Evolutionary conservation across 2,797 vertebrate genomes (phyloP), one percentile per base, ranked within the genome.

Genomic region (Malacoctenus gilli): DNA sequence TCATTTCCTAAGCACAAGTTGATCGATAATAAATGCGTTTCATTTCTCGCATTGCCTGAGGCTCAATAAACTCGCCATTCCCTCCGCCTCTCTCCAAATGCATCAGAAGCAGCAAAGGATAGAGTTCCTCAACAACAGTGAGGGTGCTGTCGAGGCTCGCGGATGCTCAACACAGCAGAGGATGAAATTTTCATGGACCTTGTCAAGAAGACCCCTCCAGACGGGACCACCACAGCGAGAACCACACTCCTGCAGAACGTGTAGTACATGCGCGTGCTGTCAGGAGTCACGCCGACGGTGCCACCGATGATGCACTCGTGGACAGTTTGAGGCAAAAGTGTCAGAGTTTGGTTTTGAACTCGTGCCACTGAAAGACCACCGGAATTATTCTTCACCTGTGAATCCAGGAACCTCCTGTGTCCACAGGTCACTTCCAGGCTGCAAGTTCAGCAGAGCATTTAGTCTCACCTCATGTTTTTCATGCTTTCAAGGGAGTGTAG

Each of bases 11-110:
- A 69, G 77, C 66, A n/a, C 68, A 82, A n/a, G n/a, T n/a, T n/a
- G n/a, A n/a, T n/a, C 75, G 53, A 72, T 84, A 72, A 67, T 74
- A 44, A 63, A 84, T 74, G 62, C 61, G 69, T 72, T 68, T 18
- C 52, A 67, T 42, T 48, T 52, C 70, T 72, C 14, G 13, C 60
- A 51, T 35, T 15, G 61, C 66, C 61, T 16, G 14, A n/a, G 46
- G 74, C 69, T 70, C 75, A 82, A 75, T 79, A 2, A 68, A 80
- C 72, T 75, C 82, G 68, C 76, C 60, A 68, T 77, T 83, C 30
- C n/a, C 57, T 19, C 28, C 38, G 48, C 25, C 42, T 32, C 36
- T 62, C 51, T 9, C 68, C 47, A 62, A 62, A 57, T 70, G 54
- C 75, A 28, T 65, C 34, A 52, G n/a, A 39, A 59, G 18, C 39